Conservation (phyloP, 2,113 vertebrate species). For the Elachura formosa region DNA sequence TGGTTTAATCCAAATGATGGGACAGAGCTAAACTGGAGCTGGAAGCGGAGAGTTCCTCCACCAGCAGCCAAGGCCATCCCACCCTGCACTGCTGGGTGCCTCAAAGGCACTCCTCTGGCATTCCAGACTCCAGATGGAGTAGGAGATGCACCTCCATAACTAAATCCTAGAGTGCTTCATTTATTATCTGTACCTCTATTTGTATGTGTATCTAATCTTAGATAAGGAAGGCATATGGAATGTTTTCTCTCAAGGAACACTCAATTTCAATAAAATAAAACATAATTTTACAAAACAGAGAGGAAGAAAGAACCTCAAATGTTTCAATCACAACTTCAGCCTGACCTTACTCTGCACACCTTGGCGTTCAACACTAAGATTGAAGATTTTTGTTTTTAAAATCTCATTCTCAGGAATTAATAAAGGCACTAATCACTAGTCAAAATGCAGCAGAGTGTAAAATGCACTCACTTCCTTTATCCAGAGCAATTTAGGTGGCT, state of each 20-base stretch:
- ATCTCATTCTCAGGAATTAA: not conserved
- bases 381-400: not conserved
- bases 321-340: not conserved
- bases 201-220: not conserved
- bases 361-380: not conserved
- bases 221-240: not conserved
- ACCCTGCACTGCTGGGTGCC: not conserved
- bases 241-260: not conserved
- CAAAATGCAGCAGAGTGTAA: not conserved
- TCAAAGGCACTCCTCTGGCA: not conserved
- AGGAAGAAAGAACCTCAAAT: not conserved
- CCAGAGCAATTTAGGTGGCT: slow-evolving; percentile 95
- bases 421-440: not conserved
- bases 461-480: slow-evolving; percentile 85
- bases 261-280: not conserved
- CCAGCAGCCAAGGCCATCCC: not conserved
- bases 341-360: not conserved
- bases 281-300: not conserved
- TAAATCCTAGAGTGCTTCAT: not conserved
- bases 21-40: not conserved
- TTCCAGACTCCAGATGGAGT: not conserved
- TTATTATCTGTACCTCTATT: not conserved
- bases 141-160: not conserved
- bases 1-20: not conserved
- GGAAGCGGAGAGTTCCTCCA: not conserved